Base-by-base conservation (phyloP, 2,888 invertebrate species). In the Mechanitis messenoides region DNA sequence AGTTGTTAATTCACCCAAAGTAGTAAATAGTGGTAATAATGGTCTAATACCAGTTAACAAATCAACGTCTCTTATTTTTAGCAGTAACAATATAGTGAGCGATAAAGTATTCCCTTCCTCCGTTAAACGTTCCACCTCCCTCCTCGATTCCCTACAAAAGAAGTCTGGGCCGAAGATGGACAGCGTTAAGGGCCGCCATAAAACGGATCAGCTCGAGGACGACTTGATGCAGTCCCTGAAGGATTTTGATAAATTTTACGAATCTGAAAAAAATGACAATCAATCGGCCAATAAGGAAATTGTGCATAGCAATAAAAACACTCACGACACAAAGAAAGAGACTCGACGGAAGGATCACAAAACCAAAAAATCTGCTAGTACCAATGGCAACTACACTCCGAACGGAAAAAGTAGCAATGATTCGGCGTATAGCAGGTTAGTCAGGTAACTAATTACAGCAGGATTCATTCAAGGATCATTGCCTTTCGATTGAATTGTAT, bases 341-440 rank as follows among this genome's bases (percentile, higher is more conserved):
- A 62, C 72, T 54, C 79, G 82, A 53, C 68, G 73, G 50, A 85
- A 84, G 72, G 86, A 87, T 46, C 75, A 78, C 55, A 90, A 83
- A 70, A 79, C 75, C 62, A 82, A 84, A 68, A 89, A 86, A 68
- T 72, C 70, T 42, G 85, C 82, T 35, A 75, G 72, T 55, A 59
- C 83, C 59, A 89, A 87, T 69, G 88, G 81, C 67, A 84, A 88
- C 76, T 81, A 74, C 75, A 87, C 81, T 68, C 84, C 83, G 12
- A 86, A 80, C 68, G 86, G 83, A 58, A 87, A 82, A 73, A 69
- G 74, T 50, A 92, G 84, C 76, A 84, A 83, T 38, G 96, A 96
- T 84, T 96, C 96, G 38, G 96, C 96, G 60, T 96, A 96, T 86
- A 95, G 95, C 92, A 96, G 96, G 96, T 96, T 90, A 91, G 90